phyloP scores from a whole-genome alignment of 2,888 invertebrate genomes.

The Drosophila barbarae region DNA sequence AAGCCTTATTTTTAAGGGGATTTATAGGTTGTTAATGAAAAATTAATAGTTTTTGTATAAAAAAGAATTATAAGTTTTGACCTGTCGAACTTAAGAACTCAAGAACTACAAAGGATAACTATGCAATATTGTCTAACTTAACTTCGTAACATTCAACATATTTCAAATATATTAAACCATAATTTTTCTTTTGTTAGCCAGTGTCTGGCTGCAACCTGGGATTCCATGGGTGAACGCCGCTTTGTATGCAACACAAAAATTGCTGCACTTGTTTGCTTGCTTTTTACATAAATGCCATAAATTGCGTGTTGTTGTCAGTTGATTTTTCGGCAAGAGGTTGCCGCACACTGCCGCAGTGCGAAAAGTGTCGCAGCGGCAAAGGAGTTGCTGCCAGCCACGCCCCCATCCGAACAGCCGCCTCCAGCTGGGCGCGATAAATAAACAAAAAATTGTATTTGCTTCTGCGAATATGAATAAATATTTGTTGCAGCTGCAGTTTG shows the following conservation, averaged over 20 bases:
- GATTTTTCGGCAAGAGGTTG: conserved; percentile 38
- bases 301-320: conserved; percentile 54
- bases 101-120: fast-evolving
- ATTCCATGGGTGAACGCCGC: conserved; percentile 28
- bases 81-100: not conserved
- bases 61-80: not conserved
- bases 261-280: conserved; percentile 32
- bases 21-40: too few species aligned
- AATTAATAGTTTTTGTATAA: not conserved
- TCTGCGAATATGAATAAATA: conserved; percentile 55
- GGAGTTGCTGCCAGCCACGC: conserved; percentile 15
- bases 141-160: not conserved
- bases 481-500: conserved; percentile 47
- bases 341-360: conserved; percentile 23
- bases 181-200: conserved; percentile 3
- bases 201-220: conserved; percentile 5
- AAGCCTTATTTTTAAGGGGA: not conserved
- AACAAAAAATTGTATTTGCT: conserved; percentile 43
- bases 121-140: too few species aligned
- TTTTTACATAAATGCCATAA: conserved; percentile 59
- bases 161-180: not conserved
- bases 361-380: conserved; percentile 46
- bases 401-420: conserved; percentile 5
- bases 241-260: conserved; percentile 52
- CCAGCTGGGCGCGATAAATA: conserved; percentile 35